Evolutionary conservation across 2,113 vertebrate genomes (phyloP).

Genomic region (Semnopithecus entellus): DNA sequence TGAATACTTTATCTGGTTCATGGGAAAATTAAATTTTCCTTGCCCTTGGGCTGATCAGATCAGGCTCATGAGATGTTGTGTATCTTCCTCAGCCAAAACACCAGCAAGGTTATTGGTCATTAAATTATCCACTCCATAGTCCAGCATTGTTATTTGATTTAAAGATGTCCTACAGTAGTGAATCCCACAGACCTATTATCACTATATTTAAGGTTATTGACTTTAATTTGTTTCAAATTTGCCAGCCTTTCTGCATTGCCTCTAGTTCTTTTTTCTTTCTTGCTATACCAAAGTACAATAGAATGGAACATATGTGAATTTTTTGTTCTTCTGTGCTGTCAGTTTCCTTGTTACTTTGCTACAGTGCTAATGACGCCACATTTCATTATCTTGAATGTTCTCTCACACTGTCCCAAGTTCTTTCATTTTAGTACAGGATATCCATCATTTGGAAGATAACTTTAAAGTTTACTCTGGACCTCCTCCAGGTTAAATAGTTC

Average conservation of each 20-base stretch:
- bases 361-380: slow-evolving; percentile 33
- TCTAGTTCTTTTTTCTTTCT: not conserved
- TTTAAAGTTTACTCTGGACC: slow-evolving; percentile 40
- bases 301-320: not conserved
- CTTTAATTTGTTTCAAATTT: slow-evolving; percentile 74
- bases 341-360: slow-evolving; percentile 16
- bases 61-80: slow-evolving; percentile 53
- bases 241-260: slow-evolving; percentile 29
- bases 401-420: not conserved
- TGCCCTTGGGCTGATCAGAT: slow-evolving; percentile 66
- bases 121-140: slow-evolving; percentile 66
- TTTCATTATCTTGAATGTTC: slow-evolving; percentile 47
- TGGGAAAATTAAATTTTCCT: slow-evolving; percentile 67
- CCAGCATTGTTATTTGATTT: slow-evolving; percentile 69
- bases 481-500: slow-evolving; percentile 58
- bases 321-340: slow-evolving; percentile 22
- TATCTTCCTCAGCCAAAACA: slow-evolving; percentile 62
- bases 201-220: slow-evolving; percentile 75
- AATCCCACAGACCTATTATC: slow-evolving; percentile 67
- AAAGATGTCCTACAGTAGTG: slow-evolving; percentile 65
- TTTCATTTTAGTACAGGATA: slow-evolving; percentile 35
- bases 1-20: slow-evolving; percentile 71
- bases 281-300: not conserved
- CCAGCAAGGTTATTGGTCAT: slow-evolving; percentile 70
- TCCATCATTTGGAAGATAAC: slow-evolving; percentile 53